Base-by-base conservation (phyloP, 2,888 invertebrate species). In the Vanessa cardui region DNA sequence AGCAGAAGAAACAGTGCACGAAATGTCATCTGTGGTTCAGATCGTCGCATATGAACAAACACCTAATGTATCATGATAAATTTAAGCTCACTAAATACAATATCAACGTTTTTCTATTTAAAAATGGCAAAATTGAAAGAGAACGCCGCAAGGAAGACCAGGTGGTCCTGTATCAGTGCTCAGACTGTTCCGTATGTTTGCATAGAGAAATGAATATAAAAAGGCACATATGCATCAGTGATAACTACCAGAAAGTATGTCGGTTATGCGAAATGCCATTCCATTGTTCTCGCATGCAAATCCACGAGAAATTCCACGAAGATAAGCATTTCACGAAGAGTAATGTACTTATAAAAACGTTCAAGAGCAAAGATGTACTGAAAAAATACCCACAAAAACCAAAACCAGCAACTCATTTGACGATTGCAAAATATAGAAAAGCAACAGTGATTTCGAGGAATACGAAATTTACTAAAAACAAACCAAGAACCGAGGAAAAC, bases 21-120 rank as follows among this genome's bases (percentile, higher is more conserved):
- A 70, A 72, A 15, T 76, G 76, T 46, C 44, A 45, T 1, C 21
- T 73, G 1, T 46, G 20, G 45, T 54, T 75, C 31, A 66, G 64
- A 9, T 16, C 18, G 2, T 50, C 45, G 7, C 49, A 20, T 20
- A 12, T 66, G 21, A 49, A 18, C 0, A 46, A 59, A 16, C 74
- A 75, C 18, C 18, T 44, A 0, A 20, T 39, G 8, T 44, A 64
- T 1, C 75, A 74, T 21, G 21, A 62, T 1, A 69, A 60, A 15
- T 66, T 68, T 31, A 72, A 62, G 0, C 69, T 74, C 16, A 61
- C 47, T 1, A 63, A 49, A 21, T 64, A 66, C 0, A 65, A 62
- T 18, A 54, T 72, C 2, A 65, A 63, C 5, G 16, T 72, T 15
- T 44, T 60, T 1, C 45, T 60, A 7, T 71, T 71, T 49, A 56